phyloP scores from a whole-genome alignment of 2,888 invertebrate genomes.

The Ernsta delagoae region DNA sequence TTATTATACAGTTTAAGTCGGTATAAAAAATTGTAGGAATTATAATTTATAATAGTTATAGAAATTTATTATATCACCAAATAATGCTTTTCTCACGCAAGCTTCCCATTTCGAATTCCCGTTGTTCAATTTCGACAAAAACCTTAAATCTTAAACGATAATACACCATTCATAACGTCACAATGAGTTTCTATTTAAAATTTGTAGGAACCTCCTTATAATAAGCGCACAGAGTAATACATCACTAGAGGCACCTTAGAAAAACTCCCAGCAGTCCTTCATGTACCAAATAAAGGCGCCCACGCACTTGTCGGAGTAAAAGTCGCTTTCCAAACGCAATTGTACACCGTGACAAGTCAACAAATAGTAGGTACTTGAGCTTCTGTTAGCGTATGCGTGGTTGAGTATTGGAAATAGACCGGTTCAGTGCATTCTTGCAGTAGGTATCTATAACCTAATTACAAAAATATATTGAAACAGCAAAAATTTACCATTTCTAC shows the following conservation, averaged over 20 bases:
- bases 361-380: conserved; percentile 50
- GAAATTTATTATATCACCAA: too few relatives aligned
- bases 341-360: conserved; percentile 63
- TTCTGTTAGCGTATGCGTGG: conserved; percentile 36
- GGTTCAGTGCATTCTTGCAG: neutral
- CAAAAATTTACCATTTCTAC: too few relatives aligned
- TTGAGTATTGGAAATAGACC: conserved; percentile 12
- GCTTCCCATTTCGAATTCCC: conserved; percentile 1
- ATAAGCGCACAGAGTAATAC: conserved; percentile 47
- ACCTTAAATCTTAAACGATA: conserved; percentile 26
- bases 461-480: too few relatives aligned
- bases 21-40: too few relatives aligned
- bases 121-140: neutral
- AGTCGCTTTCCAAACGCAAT: conserved; percentile 75
- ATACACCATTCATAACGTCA: conserved; percentile 40
- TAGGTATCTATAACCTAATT: neutral
- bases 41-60: too few relatives aligned
- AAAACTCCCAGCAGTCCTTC: conserved; percentile 59
- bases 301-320: conserved; percentile 65
- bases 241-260: conserved; percentile 65
- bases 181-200: conserved; percentile 34
- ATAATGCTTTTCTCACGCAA: conserved; percentile 1
- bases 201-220: conserved; percentile 30
- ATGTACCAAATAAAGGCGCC: conserved; percentile 67
- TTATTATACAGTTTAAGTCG: too few relatives aligned